Base-by-base conservation (phyloP, 2,888 invertebrate species). In the Hyppa rectilinea region DNA sequence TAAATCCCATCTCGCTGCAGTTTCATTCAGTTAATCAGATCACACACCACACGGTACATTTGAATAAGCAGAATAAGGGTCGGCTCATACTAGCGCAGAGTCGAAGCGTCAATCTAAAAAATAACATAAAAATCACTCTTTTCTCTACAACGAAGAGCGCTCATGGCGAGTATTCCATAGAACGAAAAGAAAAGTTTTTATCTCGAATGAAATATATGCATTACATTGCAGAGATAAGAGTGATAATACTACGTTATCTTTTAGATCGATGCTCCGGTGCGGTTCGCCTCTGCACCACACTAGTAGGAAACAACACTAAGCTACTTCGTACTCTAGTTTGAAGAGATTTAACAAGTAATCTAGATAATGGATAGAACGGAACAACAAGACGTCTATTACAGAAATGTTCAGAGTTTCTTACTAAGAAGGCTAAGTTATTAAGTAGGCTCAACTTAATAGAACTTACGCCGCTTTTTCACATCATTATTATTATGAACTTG, bases 1-100 rank as follows among this genome's bases (percentile, higher is more conserved):
- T 55, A 66, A 64, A 65, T 81, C 55, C 36, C 38, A 71, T 82
- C 40, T 71, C 53, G 53, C 14, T 62, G 45, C 26, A 52, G 58
- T 65, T 55, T 63, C 69, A 75, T 67, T 83, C 59, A 36, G 29
- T 62, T 64, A 71, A 67, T 74, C 62, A 65, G 58, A 65, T 47
- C 71, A 55, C 55, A 56, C 53, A 69, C 36, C 34, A 29, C 36
- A 34, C 31, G 14, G 52, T 12, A 36, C 34, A 71, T 60, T 78
- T 78, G 59, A 55, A 71, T 72, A 76, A 62, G 49, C 55, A 31
- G 38, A 43, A n/a, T 59, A 59, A 59, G n/a, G 29, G 14, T 4
- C 1, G 20, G 29, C 40, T 7, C 26, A 26, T 58, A 58, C 26
- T 26, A 26, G 56, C 10, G 17, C 56, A 23, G 17, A 55, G 23